Conservation (phyloP, 2,797 vertebrate genomes). For the Meda fulgida region DNA sequence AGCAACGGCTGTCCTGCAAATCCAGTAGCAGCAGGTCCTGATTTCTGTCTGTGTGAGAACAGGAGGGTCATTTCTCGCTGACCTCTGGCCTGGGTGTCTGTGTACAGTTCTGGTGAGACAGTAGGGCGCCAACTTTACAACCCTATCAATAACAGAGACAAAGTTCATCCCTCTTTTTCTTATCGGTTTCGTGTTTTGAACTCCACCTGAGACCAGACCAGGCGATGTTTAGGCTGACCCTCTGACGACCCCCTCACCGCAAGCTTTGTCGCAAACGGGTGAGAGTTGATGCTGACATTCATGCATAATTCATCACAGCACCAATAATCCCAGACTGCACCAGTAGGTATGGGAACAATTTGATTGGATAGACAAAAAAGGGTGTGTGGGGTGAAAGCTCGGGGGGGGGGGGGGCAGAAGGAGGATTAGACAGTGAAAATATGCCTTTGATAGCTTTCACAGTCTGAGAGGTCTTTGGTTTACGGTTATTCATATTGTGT, state of each 20-base stretch:
- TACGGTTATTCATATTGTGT: conserved; percentile 82
- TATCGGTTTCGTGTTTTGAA: conserved; percentile 17
- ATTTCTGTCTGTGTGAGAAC: conserved; percentile 64
- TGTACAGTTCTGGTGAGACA: conserved; percentile 52
- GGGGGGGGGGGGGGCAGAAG: neutral
- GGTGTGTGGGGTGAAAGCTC: conserved; percentile 73
- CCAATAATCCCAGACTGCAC: conserved; percentile 78
- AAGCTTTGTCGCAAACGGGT: conserved; percentile 20
- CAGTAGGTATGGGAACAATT: conserved; percentile 69
- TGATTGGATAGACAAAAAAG: conserved; percentile 78
- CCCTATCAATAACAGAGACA: conserved; percentile 47
- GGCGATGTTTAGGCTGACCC: conserved; percentile 31
- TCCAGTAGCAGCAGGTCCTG: conserved; percentile 11
- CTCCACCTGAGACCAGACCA: conserved; percentile 32
- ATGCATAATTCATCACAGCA: conserved; percentile 85
- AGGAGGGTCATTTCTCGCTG: conserved; percentile 62
- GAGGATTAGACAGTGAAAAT: conserved; percentile 82
- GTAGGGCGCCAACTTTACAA: conserved; percentile 50
- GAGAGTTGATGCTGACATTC: conserved; percentile 63
- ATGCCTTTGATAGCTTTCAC: conserved; percentile 84
- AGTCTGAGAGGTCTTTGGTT: conserved; percentile 80
- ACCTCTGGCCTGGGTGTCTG: conserved; percentile 30
- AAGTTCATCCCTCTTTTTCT: conserved; percentile 41
- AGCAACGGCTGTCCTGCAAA: conserved; percentile 11
- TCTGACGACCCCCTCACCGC: conserved; percentile 22